Evolutionary conservation across 2,113 vertebrate genomes (phyloP), one percentile per base, ranked within the genome.

Genomic region (Ascaphus truei): DNA sequence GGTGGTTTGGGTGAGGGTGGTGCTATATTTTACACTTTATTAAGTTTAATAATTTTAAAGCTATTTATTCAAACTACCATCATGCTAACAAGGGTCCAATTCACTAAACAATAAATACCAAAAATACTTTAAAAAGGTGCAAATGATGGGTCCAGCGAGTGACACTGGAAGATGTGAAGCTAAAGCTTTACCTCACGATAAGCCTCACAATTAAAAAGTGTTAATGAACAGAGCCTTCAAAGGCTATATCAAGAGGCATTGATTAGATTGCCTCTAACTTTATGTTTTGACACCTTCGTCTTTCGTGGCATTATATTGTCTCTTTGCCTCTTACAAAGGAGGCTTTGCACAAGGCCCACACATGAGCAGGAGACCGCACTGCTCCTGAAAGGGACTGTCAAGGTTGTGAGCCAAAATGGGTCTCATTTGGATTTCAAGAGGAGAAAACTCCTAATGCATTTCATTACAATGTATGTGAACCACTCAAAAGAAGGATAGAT

Each of bases 201-300:
- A 90, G 89, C 86, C 80, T 86, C 79, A 82, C 87, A 88, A 91
- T 89, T 89, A 89, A 86, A 89, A 84, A 86, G 84, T 86, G 86
- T 87, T 90, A 91, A 91, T 90, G 88, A 90, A 86, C 86, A 90
- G 78, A 88, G 85, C 85, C 91, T 95, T 95, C 91, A 95, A 90
- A 87, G 86, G 86, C 86, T 91, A 91, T 94, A 93, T 94, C 91
- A 92, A 91, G 91, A 93, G 87, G 88, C 90, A 91, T 88, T 95
- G 93, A 96, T 95, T 93, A 92, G 91, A 94, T 97, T 95, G 93
- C 86, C 79, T 90, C 85, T 86, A 90, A 92, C 89, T 89, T 90
- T 83, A 84, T 92, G 88, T 91, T 91, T 91, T 93, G 89, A 89
- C 88, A 90, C 87, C 86, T 89, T 93, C 88, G 85, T 94, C 91